Percentiles rank a stretch among this genome's conserved stretches.
Evolutionary conservation across 2,113 vertebrate species (phyloP).

Genomic region (Limnothrissa miodon): DNA sequence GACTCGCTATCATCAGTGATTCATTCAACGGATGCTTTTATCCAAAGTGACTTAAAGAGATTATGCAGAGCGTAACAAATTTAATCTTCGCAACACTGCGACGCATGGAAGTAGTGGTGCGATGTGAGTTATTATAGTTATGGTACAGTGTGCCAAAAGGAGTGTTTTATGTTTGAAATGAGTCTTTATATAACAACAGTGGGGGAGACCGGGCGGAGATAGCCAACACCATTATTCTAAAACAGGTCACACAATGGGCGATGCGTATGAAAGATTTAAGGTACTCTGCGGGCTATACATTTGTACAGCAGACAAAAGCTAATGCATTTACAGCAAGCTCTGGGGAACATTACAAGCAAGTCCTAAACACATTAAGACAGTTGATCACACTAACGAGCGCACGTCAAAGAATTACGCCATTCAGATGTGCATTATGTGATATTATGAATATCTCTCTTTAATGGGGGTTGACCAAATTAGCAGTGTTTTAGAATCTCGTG

Average conservation of each 20-base stretch:
- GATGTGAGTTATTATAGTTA: background rate
- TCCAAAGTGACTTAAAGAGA: constrained; percentile 14
- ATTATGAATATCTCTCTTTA: background rate
- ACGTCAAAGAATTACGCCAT: background rate
- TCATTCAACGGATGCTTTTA: constrained; percentile 9
- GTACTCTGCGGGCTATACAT: background rate
- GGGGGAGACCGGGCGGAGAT: background rate
- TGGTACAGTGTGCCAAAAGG: background rate
- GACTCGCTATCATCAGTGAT: background rate
- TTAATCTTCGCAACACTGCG: background rate
- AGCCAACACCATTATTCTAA: background rate
- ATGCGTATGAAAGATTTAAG: background rate
- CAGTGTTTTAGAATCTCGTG: background rate
- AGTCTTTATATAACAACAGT: background rate
- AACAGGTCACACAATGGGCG: background rate
- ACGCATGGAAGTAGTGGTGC: background rate
- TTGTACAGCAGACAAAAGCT: background rate
- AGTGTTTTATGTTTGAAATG: background rate
- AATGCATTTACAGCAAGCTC: background rate
- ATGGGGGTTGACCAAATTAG: background rate
- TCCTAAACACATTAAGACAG: constrained; percentile 10
- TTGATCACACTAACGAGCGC: background rate
- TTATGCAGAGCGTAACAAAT: background rate
- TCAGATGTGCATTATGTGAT: background rate
- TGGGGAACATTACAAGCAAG: background rate